Conservation (phyloP, 2,888 invertebrate genomes). For the Lasioglossum villosulum region DNA sequence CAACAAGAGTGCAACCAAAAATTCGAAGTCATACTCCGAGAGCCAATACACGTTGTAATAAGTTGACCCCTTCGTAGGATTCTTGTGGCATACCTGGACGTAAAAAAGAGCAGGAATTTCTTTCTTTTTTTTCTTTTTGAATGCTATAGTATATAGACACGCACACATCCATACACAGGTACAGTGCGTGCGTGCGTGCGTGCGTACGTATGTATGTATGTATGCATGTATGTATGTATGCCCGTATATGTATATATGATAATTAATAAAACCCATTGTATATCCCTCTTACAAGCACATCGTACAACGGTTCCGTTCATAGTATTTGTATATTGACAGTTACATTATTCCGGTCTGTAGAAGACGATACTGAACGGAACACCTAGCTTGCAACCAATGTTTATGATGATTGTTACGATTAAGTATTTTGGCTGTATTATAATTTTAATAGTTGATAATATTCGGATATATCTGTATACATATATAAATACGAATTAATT, state of each 20-base stretch:
- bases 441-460: constrained; percentile 81
- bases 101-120: constrained; percentile 29
- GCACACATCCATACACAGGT: constrained; percentile 62
- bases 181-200: constrained; percentile 46
- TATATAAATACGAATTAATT: constrained; percentile 80
- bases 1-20: constrained; percentile 47
- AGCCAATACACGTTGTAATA: constrained; percentile 60
- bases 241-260: constrained; percentile 73
- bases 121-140: constrained; percentile 40
- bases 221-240: constrained; percentile 62
- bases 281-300: constrained; percentile 73
- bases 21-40: constrained; percentile 32
- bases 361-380: constrained; percentile 69
- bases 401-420: constrained; percentile 78
- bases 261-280: constrained; percentile 75
- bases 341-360: constrained; percentile 50
- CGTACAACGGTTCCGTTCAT: constrained; percentile 72
- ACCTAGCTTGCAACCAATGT: constrained; percentile 76
- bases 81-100: constrained; percentile 41
- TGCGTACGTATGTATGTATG: constrained; percentile 54
- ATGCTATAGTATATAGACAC: constrained; percentile 58
- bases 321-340: constrained; percentile 57
- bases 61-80: constrained; percentile 26
- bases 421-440: constrained; percentile 82
- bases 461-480: constrained; percentile 79